Evolutionary conservation across 2,888 invertebrate genomes (phyloP), one percentile per base, ranked within the genome.

Genomic region (Eurytoma adleriae): DNA sequence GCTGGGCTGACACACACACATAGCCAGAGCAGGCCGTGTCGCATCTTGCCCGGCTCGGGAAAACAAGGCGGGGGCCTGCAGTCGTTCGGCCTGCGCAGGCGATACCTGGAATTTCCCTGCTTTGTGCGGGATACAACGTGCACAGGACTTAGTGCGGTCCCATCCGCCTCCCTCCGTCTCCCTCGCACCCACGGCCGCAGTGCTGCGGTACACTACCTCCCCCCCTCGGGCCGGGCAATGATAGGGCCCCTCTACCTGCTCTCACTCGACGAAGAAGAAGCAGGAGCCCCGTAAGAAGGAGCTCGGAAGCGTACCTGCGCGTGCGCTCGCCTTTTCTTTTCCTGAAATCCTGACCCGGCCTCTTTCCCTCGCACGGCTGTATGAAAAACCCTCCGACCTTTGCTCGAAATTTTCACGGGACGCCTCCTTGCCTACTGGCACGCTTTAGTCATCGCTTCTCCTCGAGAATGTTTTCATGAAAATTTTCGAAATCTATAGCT

Each of bases 91-190:
- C 82, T n/a, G n/a, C n/a, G 84, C 83, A 71, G 69, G 61, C 62
- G 74, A 82, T 85, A 85, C 84, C 83, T 70, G 83, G 85, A 85
- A 86, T 85, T 85, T 84, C 83, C 82, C 81, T 74, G 80, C 81
- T 57, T 80, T 78, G 79, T 79, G 61, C 69, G 10, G 24, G 59
- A 59, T 30, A 30, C 40, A n/a, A 64, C n/a, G 30, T n/a, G 40
- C 16, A 10, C 64, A 70, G 78, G 59, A 64, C 77, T 62, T 62
- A 50, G 75, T 64, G 30, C n/a, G n/a, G 30, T 30, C 24, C 75
- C 66, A 66, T 75, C 73, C 62, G 64, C 69, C 56, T 27, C 20
- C 48, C 75, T 79, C 81, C 73, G 78, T 82, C 76, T 80, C 20
- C 27, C 78, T 52, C 30, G 57, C 10, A 27, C 54, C 10, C 14